Conservation (phyloP, 2,797 vertebrate genomes). For the Alfaro cultratus region DNA sequence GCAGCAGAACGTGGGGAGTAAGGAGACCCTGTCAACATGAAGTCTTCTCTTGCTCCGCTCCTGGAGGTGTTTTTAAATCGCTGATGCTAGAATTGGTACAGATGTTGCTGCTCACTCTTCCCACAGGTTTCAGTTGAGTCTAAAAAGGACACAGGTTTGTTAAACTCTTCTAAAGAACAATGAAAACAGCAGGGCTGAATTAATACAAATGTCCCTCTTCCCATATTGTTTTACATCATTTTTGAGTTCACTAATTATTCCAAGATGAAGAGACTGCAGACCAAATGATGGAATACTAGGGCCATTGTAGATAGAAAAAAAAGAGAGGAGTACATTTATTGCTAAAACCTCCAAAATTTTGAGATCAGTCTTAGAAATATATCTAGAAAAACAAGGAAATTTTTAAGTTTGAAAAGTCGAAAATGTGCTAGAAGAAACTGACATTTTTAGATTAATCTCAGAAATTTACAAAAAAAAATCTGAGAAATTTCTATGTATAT, state of each 20-base stretch:
- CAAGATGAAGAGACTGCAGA: not conserved
- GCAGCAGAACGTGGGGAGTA: not conserved
- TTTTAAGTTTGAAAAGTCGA: too few species aligned
- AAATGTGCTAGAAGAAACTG: too few species aligned
- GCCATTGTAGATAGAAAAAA: too few species aligned
- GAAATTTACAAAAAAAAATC: too few species aligned
- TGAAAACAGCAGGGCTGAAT: not conserved
- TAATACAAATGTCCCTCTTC: not conserved
- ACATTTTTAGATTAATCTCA: too few species aligned
- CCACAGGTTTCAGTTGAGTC: slow-evolving; percentile 11
- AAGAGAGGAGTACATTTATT: too few species aligned
- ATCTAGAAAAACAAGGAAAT: too few species aligned
- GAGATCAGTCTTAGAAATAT: too few species aligned
- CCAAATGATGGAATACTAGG: too few species aligned
- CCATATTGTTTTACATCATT: not conserved
- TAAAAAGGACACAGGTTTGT: not conserved
- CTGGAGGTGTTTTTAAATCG: not conserved
- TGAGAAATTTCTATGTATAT: too few species aligned
- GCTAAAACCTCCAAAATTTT: too few species aligned
- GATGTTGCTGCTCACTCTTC: not conserved
- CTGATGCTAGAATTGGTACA: not conserved
- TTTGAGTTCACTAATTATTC: not conserved
- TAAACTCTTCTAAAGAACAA: not conserved
- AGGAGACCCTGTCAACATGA: not conserved
- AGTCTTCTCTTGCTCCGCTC: not conserved